A percentile compares a stretch with the other conserved stretches of the same genome.
These are phyloP conservation scores for Drosophila rufa DNA, from an alignment of 1,140 invertebrate species.

Conservation along the genomic window DNA sequence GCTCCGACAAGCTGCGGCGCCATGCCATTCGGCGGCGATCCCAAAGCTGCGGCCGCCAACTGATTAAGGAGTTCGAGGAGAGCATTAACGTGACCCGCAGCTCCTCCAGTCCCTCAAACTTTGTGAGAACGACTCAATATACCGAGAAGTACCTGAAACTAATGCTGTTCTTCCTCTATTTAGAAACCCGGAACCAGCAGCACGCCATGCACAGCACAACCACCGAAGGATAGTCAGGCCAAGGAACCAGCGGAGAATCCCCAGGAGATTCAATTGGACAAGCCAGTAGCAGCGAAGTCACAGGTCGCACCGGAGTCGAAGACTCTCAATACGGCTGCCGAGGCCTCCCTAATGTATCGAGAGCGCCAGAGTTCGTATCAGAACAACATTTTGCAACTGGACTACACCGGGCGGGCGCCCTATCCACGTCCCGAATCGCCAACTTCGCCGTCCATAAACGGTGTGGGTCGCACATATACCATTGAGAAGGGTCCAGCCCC, in stretches of 20 bases:
- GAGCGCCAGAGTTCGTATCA: conserved; percentile 5
- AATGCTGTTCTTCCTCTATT: neutral
- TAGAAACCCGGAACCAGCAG: conserved; percentile 45
- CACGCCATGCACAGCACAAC: conserved; percentile 27
- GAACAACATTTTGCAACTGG: conserved; percentile 9
- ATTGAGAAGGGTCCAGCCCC: conserved; percentile 42
- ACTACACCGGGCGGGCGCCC: neutral
- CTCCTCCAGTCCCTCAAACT: conserved; percentile 30
- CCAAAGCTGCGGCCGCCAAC: conserved; percentile 55
- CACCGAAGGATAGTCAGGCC: too few species aligned
- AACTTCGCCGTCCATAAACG: neutral
- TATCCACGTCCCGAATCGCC: neutral
- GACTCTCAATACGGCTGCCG: neutral
- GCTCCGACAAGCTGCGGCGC: conserved; percentile 61
- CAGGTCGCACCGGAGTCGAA: neutral
- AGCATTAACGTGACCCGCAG: neutral
- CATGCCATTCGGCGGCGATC: conserved; percentile 61
- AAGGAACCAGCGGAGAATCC: neutral
- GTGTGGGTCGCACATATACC: conserved; percentile 37
- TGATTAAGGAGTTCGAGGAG: conserved; percentile 59
- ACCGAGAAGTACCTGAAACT: neutral
- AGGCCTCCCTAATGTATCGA: conserved; percentile 6
- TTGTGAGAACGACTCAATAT: conserved; percentile 36
- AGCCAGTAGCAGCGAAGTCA: neutral
- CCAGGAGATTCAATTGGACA: neutral